These are phyloP conservation scores for Puffinus mauretanicus DNA, from an alignment of 2,113 vertebrate genomes.

Conservation along the genomic window DNA sequence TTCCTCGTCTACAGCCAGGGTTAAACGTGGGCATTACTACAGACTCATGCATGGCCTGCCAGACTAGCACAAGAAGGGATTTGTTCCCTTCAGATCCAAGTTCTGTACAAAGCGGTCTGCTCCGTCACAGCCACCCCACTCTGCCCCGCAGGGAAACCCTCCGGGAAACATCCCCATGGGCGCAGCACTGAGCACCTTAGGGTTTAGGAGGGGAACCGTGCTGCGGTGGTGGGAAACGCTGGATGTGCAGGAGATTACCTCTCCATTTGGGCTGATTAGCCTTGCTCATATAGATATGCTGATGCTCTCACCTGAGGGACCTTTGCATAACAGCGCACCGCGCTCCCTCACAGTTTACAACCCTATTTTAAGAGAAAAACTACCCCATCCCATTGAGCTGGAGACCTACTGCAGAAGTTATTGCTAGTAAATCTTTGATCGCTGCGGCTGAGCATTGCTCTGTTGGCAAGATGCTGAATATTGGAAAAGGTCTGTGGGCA, in stretches of 20 bases:
- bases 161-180: not conserved
- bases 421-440: not conserved
- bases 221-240: not conserved
- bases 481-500: not conserved
- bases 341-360: not conserved
- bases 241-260: not conserved
- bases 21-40: not conserved
- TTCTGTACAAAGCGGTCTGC: not conserved
- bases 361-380: not conserved
- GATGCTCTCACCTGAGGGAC: not conserved
- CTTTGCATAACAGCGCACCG: not conserved
- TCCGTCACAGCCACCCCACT: not conserved
- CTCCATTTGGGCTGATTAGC: not conserved
- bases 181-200: not conserved
- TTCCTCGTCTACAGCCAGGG: not conserved
- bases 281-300: not conserved
- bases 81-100: not conserved
- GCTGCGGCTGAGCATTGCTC: not conserved
- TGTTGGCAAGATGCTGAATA: not conserved
- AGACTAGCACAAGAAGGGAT: not conserved
- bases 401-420: not conserved
- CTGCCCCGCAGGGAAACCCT: not conserved
- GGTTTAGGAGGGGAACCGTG: accelerated
- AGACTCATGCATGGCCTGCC: not conserved
- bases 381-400: not conserved